Conservation (phyloP, 2,113 vertebrate genomes). For the Varanus komodoensis region DNA sequence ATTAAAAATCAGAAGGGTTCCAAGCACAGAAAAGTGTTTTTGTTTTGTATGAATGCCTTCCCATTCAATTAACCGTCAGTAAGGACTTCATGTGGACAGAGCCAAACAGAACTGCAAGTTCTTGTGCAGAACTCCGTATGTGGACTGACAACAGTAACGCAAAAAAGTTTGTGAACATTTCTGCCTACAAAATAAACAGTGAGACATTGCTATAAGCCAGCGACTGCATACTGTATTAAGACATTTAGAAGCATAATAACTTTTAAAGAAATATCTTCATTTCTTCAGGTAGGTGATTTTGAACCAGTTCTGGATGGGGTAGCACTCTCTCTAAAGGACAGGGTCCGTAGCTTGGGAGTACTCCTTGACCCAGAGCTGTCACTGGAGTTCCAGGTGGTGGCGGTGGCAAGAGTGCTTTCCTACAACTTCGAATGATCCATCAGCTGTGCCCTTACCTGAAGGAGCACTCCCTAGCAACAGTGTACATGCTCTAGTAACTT, state of each 20-base stretch:
- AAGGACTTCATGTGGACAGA: not conserved
- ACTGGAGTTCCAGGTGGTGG: too few relatives aligned
- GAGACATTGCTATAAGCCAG: not conserved
- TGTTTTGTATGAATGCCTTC: not conserved
- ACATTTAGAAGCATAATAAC: not conserved
- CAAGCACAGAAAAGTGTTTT: not conserved
- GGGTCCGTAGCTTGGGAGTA: too few relatives aligned
- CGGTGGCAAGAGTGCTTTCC: too few relatives aligned
- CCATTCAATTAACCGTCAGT: not conserved
- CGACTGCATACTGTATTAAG: not conserved
- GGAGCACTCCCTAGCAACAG: too few relatives aligned
- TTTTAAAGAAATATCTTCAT: not conserved
- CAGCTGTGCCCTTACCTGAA: too few relatives aligned
- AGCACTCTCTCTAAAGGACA: too few relatives aligned
- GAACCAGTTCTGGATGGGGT: too few relatives aligned
- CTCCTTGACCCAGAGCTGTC: too few relatives aligned
- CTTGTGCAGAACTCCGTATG: not conserved
- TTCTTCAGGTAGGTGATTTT: not conserved
- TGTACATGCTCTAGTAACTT: too few relatives aligned
- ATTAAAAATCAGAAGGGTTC: not conserved
- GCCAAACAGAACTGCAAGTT: not conserved
- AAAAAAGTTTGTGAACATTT: not conserved
- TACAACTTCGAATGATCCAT: too few relatives aligned
- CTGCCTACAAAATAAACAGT: not conserved
- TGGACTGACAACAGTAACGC: not conserved